phyloP scores from a whole-genome alignment of 1,140 invertebrate species.

The Atta cephalotes region DNA sequence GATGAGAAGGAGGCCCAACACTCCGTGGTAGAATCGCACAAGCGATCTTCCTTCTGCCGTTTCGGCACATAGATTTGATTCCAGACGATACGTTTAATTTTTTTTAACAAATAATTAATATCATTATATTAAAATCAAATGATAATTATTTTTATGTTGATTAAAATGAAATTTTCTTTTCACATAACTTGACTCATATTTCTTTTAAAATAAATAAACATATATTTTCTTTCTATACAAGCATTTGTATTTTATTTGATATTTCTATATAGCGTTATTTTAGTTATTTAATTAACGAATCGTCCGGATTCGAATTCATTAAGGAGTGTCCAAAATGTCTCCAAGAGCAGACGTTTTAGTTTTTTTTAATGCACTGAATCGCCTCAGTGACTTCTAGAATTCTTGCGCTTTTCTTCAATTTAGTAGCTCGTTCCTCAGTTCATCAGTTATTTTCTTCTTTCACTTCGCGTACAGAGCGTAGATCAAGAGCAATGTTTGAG shows the following conservation, averaged over 20 bases:
- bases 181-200: neutral
- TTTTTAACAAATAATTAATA: neutral
- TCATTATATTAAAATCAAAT: neutral
- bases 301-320: constrained; percentile 15
- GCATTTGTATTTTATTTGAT: neutral
- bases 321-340: constrained; percentile 14
- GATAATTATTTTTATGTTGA: constrained; percentile 2
- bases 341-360: constrained; percentile 48
- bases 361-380: constrained; percentile 36
- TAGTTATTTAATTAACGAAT: neutral
- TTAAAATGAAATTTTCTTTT: neutral
- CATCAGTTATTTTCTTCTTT: constrained; percentile 29
- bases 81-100: constrained; percentile 25
- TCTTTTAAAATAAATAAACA: neutral
- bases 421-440: constrained; percentile 43
- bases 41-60: neutral
- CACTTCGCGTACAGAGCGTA: neutral
- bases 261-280: neutral
- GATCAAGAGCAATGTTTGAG: constrained; percentile 9
- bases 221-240: neutral
- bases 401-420: constrained; percentile 36
- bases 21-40: constrained; percentile 1
- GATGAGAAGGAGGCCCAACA: constrained; percentile 42
- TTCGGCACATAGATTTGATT: constrained; percentile 10
- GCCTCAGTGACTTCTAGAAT: constrained; percentile 2